Evolutionary conservation across 2,888 invertebrate species (phyloP).

Genomic region (Sthenelais limicola): DNA sequence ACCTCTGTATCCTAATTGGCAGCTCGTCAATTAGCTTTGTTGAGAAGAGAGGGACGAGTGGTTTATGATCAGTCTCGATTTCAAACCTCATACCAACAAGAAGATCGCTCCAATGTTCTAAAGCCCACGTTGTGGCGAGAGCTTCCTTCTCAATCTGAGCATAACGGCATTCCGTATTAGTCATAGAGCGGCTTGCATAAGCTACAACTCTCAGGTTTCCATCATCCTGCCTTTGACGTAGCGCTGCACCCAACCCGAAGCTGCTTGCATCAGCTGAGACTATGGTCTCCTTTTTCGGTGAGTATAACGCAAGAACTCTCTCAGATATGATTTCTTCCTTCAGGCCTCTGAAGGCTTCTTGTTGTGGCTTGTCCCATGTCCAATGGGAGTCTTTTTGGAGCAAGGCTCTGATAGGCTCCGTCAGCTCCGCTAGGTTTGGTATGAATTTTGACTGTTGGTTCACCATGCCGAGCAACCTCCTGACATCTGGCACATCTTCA

Average conservation of each 20-base stretch:
- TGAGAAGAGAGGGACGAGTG: slow-evolving; percentile 15
- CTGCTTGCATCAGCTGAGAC: slow-evolving; percentile 64
- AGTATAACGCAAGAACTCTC: slow-evolving; percentile 63
- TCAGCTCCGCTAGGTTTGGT: slow-evolving; percentile 38
- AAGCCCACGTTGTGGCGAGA: slow-evolving; percentile 21
- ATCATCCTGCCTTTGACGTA: slow-evolving; percentile 42
- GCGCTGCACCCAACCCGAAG: slow-evolving; percentile 63
- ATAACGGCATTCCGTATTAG: slow-evolving; percentile 62
- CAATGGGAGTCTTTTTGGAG: slow-evolving; percentile 43
- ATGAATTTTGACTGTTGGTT: slow-evolving; percentile 49
- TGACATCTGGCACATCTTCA: slow-evolving; percentile 37
- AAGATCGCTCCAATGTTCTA: not conserved
- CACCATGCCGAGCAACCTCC: slow-evolving; percentile 48
- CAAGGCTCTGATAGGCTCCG: slow-evolving; percentile 47
- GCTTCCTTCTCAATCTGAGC: slow-evolving; percentile 50
- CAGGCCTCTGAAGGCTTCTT: slow-evolving; percentile 56
- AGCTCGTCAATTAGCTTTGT: slow-evolving; percentile 3
- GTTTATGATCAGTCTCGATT: slow-evolving; percentile 29
- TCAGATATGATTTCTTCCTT: slow-evolving; percentile 58
- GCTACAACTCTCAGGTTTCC: slow-evolving; percentile 60
- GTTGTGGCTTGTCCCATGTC: slow-evolving; percentile 47
- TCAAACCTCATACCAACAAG: slow-evolving; percentile 17
- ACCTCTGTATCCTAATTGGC: slow-evolving; percentile 21
- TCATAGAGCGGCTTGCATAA: slow-evolving; percentile 66
- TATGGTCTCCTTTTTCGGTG: slow-evolving; percentile 52